Percentiles rank a stretch among this genome's conserved stretches.
Conservation (phyloP, 2,797 vertebrate genomes). For the Acridotheres tristis region DNA sequence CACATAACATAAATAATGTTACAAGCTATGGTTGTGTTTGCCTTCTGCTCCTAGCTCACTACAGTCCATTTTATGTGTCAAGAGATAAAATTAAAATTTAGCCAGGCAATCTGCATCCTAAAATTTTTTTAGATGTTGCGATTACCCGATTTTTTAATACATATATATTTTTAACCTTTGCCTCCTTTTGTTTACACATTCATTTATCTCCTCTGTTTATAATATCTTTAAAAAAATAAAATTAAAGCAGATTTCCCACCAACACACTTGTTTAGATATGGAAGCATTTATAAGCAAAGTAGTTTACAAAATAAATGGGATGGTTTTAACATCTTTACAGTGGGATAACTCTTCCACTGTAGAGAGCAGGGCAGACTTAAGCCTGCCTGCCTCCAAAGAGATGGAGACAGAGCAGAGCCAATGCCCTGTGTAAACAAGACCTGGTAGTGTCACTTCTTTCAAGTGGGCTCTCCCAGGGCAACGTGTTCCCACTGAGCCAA, state of each 20-base stretch:
- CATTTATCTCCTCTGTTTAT: background rate
- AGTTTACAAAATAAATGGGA: background rate
- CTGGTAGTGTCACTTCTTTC: background rate
- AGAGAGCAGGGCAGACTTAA: background rate
- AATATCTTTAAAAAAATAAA: background rate
- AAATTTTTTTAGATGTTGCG: background rate
- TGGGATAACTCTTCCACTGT: background rate
- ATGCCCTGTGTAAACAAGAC: background rate
- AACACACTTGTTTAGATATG: background rate
- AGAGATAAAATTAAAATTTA: background rate
- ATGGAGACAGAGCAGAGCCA: background rate
- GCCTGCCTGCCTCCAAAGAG: background rate
- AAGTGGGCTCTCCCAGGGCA: background rate
- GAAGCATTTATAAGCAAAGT: background rate
- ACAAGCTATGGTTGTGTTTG: background rate
- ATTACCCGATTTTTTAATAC: background rate
- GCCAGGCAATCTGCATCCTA: background rate
- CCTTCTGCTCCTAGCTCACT: background rate
- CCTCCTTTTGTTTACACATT: background rate
- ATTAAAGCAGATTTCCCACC: background rate
- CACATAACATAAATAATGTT: background rate
- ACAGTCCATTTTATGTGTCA: background rate
- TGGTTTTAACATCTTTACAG: background rate
- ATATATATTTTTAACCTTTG: background rate
- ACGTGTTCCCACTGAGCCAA: background rate